Evolutionary conservation across 53 echinoderm and acorn worm species (phyloP).

Genomic region (Zoroaster sp.): DNA sequence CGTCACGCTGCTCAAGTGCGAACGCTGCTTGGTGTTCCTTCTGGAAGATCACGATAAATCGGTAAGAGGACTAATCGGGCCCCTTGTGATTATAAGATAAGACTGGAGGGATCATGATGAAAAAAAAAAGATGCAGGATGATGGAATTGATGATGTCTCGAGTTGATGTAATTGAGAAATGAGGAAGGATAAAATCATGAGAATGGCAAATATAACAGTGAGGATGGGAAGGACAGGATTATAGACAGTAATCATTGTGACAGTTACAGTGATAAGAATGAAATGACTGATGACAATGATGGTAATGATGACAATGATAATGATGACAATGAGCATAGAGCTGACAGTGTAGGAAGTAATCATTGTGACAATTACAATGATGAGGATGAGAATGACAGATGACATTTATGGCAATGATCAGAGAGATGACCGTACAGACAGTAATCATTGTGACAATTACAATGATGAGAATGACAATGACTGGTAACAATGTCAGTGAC

Average conservation of each 20-base stretch:
- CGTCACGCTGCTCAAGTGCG: slow-evolving; percentile 86
- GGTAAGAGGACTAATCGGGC: slow-evolving; percentile 57
- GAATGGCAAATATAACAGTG: no score
- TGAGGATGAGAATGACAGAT: background rate
- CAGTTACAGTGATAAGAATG: background rate
- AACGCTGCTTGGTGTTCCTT: slow-evolving; percentile 92
- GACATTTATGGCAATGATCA: background rate
- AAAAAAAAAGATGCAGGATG: background rate
- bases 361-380: background rate
- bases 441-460: background rate
- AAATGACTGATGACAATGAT: background rate
- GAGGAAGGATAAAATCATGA: background rate
- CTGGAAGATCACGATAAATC: slow-evolving; percentile 82
- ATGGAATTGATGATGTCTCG: background rate
- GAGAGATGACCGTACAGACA: background rate
- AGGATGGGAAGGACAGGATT: background rate
- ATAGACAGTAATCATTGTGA: background rate
- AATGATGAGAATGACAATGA: background rate
- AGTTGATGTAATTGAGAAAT: background rate
- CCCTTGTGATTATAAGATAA: background rate
- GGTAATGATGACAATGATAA: background rate
- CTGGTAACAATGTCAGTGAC: no score
- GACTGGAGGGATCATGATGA: background rate
- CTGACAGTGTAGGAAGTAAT: background rate
- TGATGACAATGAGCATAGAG: background rate